These are phyloP conservation scores for Siniperca obscura DNA, from an alignment of 2,797 vertebrate species.

Conservation along the genomic window DNA sequence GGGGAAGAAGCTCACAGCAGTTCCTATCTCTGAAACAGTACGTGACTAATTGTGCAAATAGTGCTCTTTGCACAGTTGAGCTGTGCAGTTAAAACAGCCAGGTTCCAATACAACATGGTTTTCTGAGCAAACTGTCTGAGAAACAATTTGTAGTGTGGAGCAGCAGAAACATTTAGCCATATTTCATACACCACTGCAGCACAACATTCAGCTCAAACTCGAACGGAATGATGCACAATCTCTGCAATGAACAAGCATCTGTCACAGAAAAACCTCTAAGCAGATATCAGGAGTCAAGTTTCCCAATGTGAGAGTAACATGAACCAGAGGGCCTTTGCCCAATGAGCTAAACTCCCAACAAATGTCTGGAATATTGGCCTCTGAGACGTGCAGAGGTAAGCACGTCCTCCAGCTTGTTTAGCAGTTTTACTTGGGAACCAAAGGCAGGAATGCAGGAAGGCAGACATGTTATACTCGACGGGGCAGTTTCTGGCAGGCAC, in stretches of 20 bases:
- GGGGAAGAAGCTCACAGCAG: conserved; percentile 51
- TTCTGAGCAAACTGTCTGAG: conserved; percentile 1
- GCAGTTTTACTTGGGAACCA: conserved; percentile 69
- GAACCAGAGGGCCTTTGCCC: conserved; percentile 59
- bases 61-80: conserved; percentile 7
- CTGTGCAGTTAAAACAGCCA: conserved; percentile 14
- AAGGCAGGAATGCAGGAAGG: conserved; percentile 69
- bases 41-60: conserved; percentile 33
- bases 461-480: conserved; percentile 67
- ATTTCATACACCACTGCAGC: neutral
- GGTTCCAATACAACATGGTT: neutral
- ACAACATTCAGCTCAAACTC: conserved; percentile 1
- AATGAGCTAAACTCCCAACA: conserved; percentile 50
- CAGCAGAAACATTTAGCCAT: conserved; percentile 6
- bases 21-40: conserved; percentile 47
- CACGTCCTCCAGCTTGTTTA: conserved; percentile 68
- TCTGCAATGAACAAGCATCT: conserved; percentile 18
- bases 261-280: conserved; percentile 23
- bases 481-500: conserved; percentile 61
- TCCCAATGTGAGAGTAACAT: conserved; percentile 70
- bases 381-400: conserved; percentile 64
- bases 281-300: conserved; percentile 58
- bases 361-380: conserved; percentile 65
- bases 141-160: neutral
- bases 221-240: conserved; percentile 20